Conservation (phyloP, 2,797 vertebrate genomes). For the Acropternis orthonyx region DNA sequence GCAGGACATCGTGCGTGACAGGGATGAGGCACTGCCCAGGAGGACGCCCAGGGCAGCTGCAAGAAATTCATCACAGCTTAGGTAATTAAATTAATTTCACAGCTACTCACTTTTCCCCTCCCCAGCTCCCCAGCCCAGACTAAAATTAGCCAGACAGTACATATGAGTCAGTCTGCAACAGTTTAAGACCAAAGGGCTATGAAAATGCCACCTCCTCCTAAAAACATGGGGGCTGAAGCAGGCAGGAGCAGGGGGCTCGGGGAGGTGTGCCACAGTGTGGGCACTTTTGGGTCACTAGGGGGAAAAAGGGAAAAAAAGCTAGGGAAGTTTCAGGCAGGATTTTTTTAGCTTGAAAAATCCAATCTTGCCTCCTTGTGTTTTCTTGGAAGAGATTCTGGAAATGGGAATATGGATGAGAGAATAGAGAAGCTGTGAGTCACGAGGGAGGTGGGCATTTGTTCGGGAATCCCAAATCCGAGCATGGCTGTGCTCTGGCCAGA, state of each 20-base stretch:
- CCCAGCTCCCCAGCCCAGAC: constrained; percentile 14
- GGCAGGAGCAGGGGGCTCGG: neutral
- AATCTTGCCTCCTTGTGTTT: neutral
- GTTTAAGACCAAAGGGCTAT: neutral
- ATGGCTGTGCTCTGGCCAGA: neutral
- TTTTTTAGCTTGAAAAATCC: neutral
- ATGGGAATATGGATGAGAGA: neutral
- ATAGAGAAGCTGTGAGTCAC: constrained; percentile 17
- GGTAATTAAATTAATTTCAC: constrained; percentile 66
- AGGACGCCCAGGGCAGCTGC: constrained; percentile 15
- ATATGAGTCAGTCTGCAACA: constrained; percentile 51
- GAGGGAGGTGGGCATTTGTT: neutral
- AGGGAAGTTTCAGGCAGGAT: neutral
- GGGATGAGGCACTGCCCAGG: neutral
- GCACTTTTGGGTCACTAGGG: accelerated
- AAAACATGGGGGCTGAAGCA: neutral
- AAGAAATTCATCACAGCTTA: constrained; percentile 13
- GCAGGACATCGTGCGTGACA: neutral
- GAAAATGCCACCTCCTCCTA: constrained; percentile 2
- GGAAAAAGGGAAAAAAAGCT: neutral
- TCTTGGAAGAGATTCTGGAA: neutral
- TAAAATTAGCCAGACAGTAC: constrained; percentile 64
- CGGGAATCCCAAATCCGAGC: neutral
- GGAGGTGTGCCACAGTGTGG: neutral
- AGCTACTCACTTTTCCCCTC: constrained; percentile 45